Evolutionary conservation across 2,797 vertebrate genomes (phyloP).

Genomic region (Rhadinocentrus ornatus): DNA sequence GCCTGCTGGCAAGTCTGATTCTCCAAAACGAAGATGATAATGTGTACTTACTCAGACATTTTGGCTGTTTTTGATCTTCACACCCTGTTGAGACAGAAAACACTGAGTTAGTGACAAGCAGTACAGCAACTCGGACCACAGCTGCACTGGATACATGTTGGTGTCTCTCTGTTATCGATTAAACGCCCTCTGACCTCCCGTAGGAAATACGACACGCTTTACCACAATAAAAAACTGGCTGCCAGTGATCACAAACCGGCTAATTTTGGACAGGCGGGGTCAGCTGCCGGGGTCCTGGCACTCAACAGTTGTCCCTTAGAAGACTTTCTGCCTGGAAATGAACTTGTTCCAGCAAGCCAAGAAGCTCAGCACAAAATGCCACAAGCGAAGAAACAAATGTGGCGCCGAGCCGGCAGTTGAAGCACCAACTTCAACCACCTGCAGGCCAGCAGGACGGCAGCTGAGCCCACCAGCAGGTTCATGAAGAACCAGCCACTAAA

Average conservation of each 20-base stretch:
- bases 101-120: neutral
- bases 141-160: neutral
- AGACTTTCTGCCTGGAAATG: constrained; percentile 40
- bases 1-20: neutral
- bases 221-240: constrained; percentile 21
- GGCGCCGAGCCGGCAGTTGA: constrained; percentile 20
- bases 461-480: neutral
- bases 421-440: constrained; percentile 24
- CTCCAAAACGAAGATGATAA: neutral
- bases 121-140: neutral
- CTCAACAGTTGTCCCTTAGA: constrained; percentile 35
- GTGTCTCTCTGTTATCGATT: constrained; percentile 28
- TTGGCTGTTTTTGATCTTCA: constrained; percentile 44
- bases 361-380: constrained; percentile 34
- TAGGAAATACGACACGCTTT: constrained; percentile 30
- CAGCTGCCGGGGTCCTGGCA: neutral
- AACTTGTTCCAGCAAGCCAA: constrained; percentile 14
- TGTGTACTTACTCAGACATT: constrained; percentile 76
- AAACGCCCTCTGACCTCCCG: constrained; percentile 34
- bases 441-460: constrained; percentile 15
- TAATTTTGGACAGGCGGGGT: constrained; percentile 56
- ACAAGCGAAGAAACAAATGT: constrained; percentile 33
- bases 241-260: constrained; percentile 40
- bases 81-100: constrained; percentile 55
- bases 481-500: neutral